Evolutionary conservation across 2,797 vertebrate genomes (phyloP), one percentile per base, ranked within the genome.

Genomic region (Myotis vivesi): DNA sequence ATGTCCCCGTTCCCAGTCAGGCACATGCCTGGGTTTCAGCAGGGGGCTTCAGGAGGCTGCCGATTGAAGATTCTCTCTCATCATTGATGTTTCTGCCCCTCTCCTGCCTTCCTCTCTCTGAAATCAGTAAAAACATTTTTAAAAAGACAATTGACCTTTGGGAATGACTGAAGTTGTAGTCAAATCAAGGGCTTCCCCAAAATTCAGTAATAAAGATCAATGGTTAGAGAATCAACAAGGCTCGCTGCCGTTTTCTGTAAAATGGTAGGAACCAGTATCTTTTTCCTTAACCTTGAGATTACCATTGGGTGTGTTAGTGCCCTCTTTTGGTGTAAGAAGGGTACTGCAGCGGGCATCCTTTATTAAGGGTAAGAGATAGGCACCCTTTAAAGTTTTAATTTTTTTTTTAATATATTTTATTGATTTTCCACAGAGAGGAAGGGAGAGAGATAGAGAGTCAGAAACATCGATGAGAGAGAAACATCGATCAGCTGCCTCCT

Each of bases 241-340:
- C 81, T 89, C 75, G 33, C 36, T 79, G 13, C 19, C 73, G 6
- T 53, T 71, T 8, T 53, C 44, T 7, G 20, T 41, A 33, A 66
- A 59, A 90, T 66, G 64, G 10, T 12, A 3, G 6, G 57, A 28
- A 36, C 68, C 9, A 1, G 1, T 68, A 92, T 33, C 8, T 44
- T 44, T 38, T 33, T 5, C 8, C 1, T 83, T 72, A 28, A 28
- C 41, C 23, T 69, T 46, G 33, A 51, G 69, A 17, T 82, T 59
- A 38, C 53, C 44, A 5, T 28, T 49, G 73, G 13, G 0, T 38
- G 11, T 84, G 2, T 36, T 75, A 64, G 66, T 80, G 86, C 94
- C 82, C 92, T 91, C 97, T 96, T 75, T 71, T 89, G 95, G 36
- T 55, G 2, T 59, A 79, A 76, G 46, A 6, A 38, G 12, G 46